phyloP scores from a whole-genome alignment of 2,797 vertebrate genomes.

The Fistularia tabacaria region DNA sequence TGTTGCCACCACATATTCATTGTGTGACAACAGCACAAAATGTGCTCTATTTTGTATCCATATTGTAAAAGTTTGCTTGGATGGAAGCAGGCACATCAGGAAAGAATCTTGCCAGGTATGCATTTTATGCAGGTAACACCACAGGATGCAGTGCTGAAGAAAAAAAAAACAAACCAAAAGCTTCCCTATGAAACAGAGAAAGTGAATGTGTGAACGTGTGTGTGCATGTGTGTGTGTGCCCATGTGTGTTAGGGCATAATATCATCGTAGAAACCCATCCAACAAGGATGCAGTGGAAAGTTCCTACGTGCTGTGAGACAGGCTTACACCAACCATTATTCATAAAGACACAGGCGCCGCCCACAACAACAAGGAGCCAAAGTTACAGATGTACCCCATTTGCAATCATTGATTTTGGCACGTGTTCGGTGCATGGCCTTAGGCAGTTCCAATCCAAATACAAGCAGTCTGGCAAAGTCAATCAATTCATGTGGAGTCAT shows the following conservation, averaged over 20 bases:
- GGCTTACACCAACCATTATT: no score
- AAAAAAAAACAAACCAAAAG: no score
- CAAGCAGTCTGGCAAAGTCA: constrained; percentile 52
- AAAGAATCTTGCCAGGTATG: constrained; percentile 28
- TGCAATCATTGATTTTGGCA: constrained; percentile 61
- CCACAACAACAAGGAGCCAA: constrained; percentile 13
- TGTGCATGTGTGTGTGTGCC: no score
- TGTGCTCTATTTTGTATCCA: constrained; percentile 33
- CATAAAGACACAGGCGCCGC: background rate
- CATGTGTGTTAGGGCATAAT: no score
- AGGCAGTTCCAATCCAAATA: constrained; percentile 60
- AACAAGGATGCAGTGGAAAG: no score
- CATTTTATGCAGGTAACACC: constrained; percentile 31
- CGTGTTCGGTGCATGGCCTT: constrained; percentile 32
- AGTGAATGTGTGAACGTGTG: no score
- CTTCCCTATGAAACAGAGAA: no score
- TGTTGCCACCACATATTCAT: constrained; percentile 32
- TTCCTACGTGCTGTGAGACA: no score
- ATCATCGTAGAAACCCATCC: no score
- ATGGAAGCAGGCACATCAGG: constrained; percentile 7
- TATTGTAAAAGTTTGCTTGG: constrained; percentile 27
- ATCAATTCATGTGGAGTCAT: constrained; percentile 66
- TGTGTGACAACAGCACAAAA: constrained; percentile 26
- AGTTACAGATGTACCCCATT: constrained; percentile 26
- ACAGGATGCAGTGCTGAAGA: constrained; percentile 16